Conservation (phyloP, 1,140 invertebrate species). For the Drosophila littoralis region DNA sequence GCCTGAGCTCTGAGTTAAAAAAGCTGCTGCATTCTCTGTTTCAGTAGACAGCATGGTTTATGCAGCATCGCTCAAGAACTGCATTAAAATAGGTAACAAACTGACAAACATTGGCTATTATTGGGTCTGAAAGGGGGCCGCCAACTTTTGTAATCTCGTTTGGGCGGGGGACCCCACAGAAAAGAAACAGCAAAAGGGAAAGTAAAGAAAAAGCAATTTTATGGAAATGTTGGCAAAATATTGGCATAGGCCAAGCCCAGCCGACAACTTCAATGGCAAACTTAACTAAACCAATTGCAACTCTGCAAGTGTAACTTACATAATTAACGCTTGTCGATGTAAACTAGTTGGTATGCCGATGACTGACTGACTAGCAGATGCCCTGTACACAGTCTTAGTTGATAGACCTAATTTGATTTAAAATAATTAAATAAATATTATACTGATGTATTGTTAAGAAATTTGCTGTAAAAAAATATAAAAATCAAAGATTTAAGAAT, state of each 20-base stretch:
- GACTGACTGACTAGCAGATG: background rate
- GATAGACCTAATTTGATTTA: too few relatives aligned
- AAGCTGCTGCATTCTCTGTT: slow-evolving; percentile 17
- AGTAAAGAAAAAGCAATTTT: background rate
- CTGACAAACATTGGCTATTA: background rate
- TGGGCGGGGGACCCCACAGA: background rate
- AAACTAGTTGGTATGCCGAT: background rate
- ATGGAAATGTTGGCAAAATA: slow-evolving; percentile 31
- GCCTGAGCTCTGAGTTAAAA: slow-evolving; percentile 21
- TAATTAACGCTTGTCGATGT: slow-evolving; percentile 26
- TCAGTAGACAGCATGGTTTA: slow-evolving; percentile 14
- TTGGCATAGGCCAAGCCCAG: slow-evolving; percentile 12
- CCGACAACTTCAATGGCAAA: slow-evolving; percentile 20
- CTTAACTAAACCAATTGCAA: slow-evolving; percentile 26
- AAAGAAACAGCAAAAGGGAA: slow-evolving; percentile 10
- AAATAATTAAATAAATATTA: too few relatives aligned
- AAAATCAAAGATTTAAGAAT: too few relatives aligned
- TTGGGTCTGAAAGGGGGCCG: background rate
- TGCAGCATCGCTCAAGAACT: background rate
- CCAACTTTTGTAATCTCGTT: slow-evolving; percentile 33
- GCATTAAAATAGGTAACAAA: slow-evolving; percentile 18
- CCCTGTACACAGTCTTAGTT: background rate
- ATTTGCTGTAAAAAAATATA: too few relatives aligned
- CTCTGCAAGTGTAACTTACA: slow-evolving; percentile 22
- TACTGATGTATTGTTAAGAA: too few relatives aligned